A percentile compares a stretch with the other conserved stretches of the same genome.
These are phyloP conservation scores for Yponomeuta plumbellus DNA, from an alignment of 2,888 invertebrate species.

Conservation along the genomic window DNA sequence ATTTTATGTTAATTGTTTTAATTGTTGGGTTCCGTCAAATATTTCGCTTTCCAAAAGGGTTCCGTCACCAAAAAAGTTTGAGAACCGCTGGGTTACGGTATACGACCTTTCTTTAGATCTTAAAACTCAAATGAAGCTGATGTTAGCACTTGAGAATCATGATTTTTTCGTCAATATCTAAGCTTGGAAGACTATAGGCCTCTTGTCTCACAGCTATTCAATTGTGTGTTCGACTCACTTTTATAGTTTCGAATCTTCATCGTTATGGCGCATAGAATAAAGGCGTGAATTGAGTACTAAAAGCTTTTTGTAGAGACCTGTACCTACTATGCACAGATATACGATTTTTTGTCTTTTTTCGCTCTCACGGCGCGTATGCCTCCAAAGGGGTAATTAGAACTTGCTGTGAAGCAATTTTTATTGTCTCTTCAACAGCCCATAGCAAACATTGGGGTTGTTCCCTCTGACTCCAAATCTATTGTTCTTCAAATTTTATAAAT, in stretches of 20 bases:
- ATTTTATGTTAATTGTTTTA: no score
- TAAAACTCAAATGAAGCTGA: not conserved
- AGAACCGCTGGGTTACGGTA: no score
- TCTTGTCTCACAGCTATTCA: slow-evolving; percentile 7
- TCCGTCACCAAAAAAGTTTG: no score
- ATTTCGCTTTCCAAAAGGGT: no score
- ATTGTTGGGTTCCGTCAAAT: no score
- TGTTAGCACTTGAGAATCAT: slow-evolving; percentile 4
- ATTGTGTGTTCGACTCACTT: not conserved
- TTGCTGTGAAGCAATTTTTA: not conserved
- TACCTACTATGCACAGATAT: no score
- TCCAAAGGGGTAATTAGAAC: not conserved
- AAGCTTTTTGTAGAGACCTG: no score
- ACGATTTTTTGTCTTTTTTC: not conserved
- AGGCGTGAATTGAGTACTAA: not conserved
- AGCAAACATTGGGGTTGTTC: not conserved
- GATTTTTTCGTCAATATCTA: not conserved
- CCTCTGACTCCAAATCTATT: no score
- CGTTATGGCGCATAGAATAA: not conserved
- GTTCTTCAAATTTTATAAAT: no score
- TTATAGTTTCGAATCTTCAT: not conserved
- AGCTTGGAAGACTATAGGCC: not conserved
- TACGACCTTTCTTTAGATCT: no score
- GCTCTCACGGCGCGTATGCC: not conserved
- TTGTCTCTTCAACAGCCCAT: not conserved